Base-by-base conservation (phyloP, 2,888 invertebrate genomes). In the Parnassius orleans region DNA sequence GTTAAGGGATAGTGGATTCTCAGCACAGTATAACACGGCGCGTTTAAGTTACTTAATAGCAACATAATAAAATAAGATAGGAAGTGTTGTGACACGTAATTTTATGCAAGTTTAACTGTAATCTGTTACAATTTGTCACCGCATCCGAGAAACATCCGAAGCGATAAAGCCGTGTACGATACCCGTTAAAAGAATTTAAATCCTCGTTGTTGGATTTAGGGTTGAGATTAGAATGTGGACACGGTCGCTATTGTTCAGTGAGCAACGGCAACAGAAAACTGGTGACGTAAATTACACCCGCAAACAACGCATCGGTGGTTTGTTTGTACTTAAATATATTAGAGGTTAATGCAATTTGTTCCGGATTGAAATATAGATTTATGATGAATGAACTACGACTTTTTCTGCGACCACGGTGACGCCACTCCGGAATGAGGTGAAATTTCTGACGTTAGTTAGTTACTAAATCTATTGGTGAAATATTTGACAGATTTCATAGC, bases 121-220 rank as follows among this genome's bases (percentile, higher is more conserved):
- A 54, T 60, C 54, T 55, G 50, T 55, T 55, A 60, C 60, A 55
- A 60, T 60, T 60, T 55, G 54, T 55, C 55, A 55, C 54, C 24
- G 11, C 54, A 24, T 44, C 44, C 55, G 57, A 52, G 51, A 44
- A 19, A 44, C 44, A 24, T 58, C 57, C 57, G 44, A 58, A 15
- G 24, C 44, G 44, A 58, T 51, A 44, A 52, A 43, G 33, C 57
- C 24, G 10, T 24, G 24, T 43, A 58, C 51, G 44, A 9, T 24
- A 12, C 9, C 12, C 19, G 12, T 11, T 24, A 19, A 2, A 24
- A 24, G n/a, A 58, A 24, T 52, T 51, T 44, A 58, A 19, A n/a
- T 14, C 51, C 44, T 52, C 51, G 9, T 0, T 1, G 3, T 12
- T n/a, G 24, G 43, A 24, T 12, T 19, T 52, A 58, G 24, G 44